phyloP scores from a whole-genome alignment of 2,797 vertebrate species.

The Agapornis canus region DNA sequence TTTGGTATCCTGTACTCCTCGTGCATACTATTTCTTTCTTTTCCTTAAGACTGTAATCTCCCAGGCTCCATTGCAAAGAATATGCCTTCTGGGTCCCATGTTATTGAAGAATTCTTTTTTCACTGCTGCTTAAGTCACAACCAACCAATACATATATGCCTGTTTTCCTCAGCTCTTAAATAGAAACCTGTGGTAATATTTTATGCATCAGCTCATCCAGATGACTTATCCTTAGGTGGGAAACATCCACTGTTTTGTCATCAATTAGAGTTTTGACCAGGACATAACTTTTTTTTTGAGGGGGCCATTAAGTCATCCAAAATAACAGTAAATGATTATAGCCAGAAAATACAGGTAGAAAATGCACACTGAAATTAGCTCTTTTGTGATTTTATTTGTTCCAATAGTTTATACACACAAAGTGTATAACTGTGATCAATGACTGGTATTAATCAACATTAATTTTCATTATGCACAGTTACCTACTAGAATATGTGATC shows the following conservation, averaged over 20 bases:
- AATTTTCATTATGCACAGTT: neutral
- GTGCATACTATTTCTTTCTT: neutral
- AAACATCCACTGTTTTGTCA: neutral
- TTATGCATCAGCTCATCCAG: neutral
- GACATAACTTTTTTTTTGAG: neutral
- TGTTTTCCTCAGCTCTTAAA: neutral
- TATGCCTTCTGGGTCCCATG: neutral
- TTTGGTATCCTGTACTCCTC: neutral
- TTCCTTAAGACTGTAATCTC: neutral
- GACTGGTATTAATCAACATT: neutral
- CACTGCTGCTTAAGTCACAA: neutral
- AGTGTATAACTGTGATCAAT: neutral
- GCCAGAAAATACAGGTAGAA: neutral
- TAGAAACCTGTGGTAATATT: neutral
- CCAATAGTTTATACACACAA: neutral
- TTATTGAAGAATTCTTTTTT: neutral
- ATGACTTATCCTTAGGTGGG: neutral
- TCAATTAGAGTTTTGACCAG: neutral
- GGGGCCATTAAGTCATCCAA: neutral
- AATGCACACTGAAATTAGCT: neutral
- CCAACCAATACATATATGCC: rapidly evolving
- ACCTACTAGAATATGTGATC: neutral
- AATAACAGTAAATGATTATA: neutral
- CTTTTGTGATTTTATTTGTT: neutral
- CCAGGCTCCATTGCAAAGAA: neutral